These are phyloP conservation scores for Bolinopsis microptera DNA, from an alignment of 37 sponge, comb jelly and placozoan species.

Conservation along the genomic window DNA sequence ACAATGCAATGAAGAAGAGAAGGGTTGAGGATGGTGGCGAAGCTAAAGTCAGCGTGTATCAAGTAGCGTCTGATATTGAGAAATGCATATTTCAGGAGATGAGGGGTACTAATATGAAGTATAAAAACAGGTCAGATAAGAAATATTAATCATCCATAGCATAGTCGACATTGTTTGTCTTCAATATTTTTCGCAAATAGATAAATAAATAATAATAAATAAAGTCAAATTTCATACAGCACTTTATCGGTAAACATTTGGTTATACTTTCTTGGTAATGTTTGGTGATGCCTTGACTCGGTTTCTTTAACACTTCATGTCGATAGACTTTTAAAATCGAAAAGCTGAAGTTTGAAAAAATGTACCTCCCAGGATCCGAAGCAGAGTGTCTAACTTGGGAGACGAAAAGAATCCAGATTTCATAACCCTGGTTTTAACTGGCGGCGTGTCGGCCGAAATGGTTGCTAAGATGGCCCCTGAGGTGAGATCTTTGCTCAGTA, in stretches of 20 bases:
- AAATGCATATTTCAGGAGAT: constrained; percentile 77
- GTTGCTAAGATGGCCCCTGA: constrained; percentile 88
- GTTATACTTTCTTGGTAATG: too few species aligned
- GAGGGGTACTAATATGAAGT: constrained; percentile 77
- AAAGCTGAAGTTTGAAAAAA: not conserved
- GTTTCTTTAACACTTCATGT: too few species aligned
- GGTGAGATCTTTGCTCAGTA: too few species aligned
- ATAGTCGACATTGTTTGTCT: too few species aligned
- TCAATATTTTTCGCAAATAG: too few species aligned
- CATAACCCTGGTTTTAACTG: constrained; percentile 78
- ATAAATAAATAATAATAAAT: too few species aligned
- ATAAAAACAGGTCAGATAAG: constrained; percentile 73
- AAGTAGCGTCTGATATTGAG: constrained; percentile 21
- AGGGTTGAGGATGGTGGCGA: constrained; percentile 63
- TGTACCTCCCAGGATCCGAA: constrained; percentile 68
- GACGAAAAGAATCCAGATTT: constrained; percentile 90
- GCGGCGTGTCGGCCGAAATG: constrained; percentile 73
- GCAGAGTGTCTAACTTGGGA: constrained; percentile 87
- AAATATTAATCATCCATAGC: too few species aligned
- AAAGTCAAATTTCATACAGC: too few species aligned
- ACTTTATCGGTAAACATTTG: too few species aligned
- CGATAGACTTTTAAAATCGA: too few species aligned
- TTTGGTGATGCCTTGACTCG: too few species aligned
- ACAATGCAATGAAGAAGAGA: constrained; percentile 85
- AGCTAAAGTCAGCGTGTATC: not conserved